phyloP scores from a whole-genome alignment of 1,140 invertebrate species.

The Neodiprion pinetum region DNA sequence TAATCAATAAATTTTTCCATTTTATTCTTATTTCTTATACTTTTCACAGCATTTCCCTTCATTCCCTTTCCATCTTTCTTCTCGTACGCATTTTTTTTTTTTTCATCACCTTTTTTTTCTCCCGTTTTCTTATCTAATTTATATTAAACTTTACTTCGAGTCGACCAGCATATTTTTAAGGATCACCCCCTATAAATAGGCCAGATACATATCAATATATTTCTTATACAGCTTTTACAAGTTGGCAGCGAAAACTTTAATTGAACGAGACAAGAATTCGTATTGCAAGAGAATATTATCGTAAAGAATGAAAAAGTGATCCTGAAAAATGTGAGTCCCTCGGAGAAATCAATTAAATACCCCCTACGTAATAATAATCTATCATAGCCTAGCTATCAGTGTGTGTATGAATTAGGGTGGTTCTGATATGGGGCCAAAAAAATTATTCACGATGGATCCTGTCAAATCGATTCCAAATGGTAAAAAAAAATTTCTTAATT shows the following conservation, averaged over 20 bases:
- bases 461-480: too few relatives aligned
- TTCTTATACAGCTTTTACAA: too few relatives aligned
- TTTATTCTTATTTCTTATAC: too few relatives aligned
- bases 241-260: too few relatives aligned
- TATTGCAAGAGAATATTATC: too few relatives aligned
- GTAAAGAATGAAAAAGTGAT: not conserved
- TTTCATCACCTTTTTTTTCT: constrained; percentile 12
- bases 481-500: too few relatives aligned
- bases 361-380: constrained; percentile 53
- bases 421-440: too few relatives aligned
- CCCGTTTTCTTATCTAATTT: not conserved
- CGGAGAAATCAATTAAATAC: constrained; percentile 50
- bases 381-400: constrained; percentile 62
- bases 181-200: not conserved
- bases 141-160: not conserved
- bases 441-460: too few relatives aligned
- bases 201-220: not conserved
- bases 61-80: too few relatives aligned
- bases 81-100: constrained; percentile 31
- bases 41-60: too few relatives aligned
- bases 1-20: too few relatives aligned
- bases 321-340: constrained; percentile 35
- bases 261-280: too few relatives aligned
- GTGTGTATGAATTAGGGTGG: constrained; percentile 21
- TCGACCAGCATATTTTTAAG: not conserved